These are phyloP conservation scores for Pseudochirops cupreus DNA, from an alignment of 2,797 vertebrate species.

Conservation along the genomic window DNA sequence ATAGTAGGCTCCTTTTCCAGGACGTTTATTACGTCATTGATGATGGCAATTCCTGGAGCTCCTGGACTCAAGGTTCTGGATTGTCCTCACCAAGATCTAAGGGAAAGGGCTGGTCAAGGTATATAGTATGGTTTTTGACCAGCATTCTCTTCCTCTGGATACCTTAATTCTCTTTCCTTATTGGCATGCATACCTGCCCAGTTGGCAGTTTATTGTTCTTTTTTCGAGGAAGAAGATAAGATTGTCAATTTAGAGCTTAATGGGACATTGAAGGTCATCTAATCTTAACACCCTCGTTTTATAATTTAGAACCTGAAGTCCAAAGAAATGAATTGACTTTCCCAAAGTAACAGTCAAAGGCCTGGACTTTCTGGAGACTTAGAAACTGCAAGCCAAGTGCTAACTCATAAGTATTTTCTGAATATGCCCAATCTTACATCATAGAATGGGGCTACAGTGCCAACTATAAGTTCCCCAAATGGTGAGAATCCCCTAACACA, in stretches of 20 bases:
- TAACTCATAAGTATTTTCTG: too few relatives aligned
- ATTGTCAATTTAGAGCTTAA: not conserved
- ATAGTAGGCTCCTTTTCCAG: not conserved
- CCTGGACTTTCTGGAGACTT: too few relatives aligned
- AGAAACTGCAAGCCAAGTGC: too few relatives aligned
- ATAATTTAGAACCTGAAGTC: not conserved
- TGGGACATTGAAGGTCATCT: not conserved
- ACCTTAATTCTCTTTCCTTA: not conserved
- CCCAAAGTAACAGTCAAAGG: too few relatives aligned
- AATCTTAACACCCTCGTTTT: too few relatives aligned
- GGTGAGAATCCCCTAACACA: too few relatives aligned
- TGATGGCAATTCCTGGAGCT: not conserved
- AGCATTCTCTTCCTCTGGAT: too few relatives aligned
- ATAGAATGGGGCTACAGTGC: too few relatives aligned
- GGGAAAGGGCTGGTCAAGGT: not conserved
- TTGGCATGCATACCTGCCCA: not conserved
- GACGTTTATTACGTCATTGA: not conserved
- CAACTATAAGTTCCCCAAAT: too few relatives aligned
- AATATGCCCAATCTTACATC: too few relatives aligned
- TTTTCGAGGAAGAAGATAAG: not conserved
- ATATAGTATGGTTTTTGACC: not conserved
- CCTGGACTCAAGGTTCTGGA: not conserved
- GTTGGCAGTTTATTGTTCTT: not conserved
- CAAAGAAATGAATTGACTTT: not conserved
- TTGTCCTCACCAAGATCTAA: not conserved